These are phyloP conservation scores for Sylvicola cinctus DNA, from an alignment of 2,888 invertebrate genomes.

Conservation along the genomic window DNA sequence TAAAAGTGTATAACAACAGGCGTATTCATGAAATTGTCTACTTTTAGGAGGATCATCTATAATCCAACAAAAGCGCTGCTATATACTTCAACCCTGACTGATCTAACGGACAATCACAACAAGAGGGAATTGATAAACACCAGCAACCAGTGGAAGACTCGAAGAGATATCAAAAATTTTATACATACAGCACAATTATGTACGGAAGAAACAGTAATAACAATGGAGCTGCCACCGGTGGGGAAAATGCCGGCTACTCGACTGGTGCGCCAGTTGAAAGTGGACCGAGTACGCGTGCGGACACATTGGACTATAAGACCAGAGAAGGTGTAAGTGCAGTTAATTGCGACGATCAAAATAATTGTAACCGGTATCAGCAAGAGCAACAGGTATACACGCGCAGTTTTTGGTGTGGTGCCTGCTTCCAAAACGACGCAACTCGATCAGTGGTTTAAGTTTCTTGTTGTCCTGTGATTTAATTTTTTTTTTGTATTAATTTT, in stretches of 20 bases:
- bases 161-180: no score
- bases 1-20: no score
- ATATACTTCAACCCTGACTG: no score
- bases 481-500: no score
- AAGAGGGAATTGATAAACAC: no score
- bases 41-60: no score
- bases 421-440: slow-evolving; percentile 3
- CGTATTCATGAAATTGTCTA: no score
- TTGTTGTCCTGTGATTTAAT: background rate
- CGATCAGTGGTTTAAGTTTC: no score
- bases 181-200: no score
- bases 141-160: no score
- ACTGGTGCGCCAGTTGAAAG: slow-evolving; percentile 18
- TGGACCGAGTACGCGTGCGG: slow-evolving; percentile 22
- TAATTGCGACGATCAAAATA: slow-evolving; percentile 1
- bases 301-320: slow-evolving; percentile 11
- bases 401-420: background rate
- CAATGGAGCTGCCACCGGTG: slow-evolving; percentile 6
- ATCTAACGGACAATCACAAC: no score
- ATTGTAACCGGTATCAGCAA: slow-evolving; percentile 4
- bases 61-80: no score
- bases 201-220: background rate
- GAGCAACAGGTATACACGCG: slow-evolving; percentile 3
- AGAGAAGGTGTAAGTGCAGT: background rate
- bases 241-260: slow-evolving; percentile 12